Evolutionary conservation across 2,888 invertebrate genomes (phyloP), one percentile per base, ranked within the genome.

Genomic region (Cantharis lateralis): DNA sequence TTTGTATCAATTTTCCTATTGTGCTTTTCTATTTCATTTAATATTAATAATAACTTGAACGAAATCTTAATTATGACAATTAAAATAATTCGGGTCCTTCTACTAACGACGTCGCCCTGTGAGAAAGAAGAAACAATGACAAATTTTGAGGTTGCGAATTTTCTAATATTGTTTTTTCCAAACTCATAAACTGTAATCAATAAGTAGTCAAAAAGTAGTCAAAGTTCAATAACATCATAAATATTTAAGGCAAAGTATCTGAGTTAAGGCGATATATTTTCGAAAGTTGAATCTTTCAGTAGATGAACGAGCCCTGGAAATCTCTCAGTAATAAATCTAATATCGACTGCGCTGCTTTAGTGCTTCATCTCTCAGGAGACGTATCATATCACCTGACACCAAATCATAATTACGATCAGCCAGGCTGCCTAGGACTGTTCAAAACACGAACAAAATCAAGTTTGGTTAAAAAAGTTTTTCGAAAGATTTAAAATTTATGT

Each of bases 331-430:
- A 80, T 78, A 85, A 85, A 85, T 85, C 84, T 83, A 85, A 85
- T 85, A 85, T 84, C 82, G 82, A 79, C 81, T 83, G 80, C 81
- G 81, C 79, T 82, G 83, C 83, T 84, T 84, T 83, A 82, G 82
- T 82, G 81, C 80, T 83, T 81, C 81, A 78, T 74, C 74, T 82
- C 82, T 77, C 84, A 70, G 69, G 84, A 80, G 84, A 84, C 81
- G 80, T 83, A 80, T 82, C 83, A 82, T 83, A 84, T 85, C 84
- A 84, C 84, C 84, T 84, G 85, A 85, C 85, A 85, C 83, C 83
- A 84, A 84, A 85, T 84, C 85, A 85, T 85, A 85, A 85, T 85
- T 85, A 84, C 83, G 83, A 80, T 75, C 78, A 62, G 64, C 18
- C 18, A 66, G 24, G 20, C 24, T 66, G 73, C 15, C 70, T 70